Base-by-base conservation (phyloP, 1,140 invertebrate species). In the Thalassaphorura encarpata region DNA sequence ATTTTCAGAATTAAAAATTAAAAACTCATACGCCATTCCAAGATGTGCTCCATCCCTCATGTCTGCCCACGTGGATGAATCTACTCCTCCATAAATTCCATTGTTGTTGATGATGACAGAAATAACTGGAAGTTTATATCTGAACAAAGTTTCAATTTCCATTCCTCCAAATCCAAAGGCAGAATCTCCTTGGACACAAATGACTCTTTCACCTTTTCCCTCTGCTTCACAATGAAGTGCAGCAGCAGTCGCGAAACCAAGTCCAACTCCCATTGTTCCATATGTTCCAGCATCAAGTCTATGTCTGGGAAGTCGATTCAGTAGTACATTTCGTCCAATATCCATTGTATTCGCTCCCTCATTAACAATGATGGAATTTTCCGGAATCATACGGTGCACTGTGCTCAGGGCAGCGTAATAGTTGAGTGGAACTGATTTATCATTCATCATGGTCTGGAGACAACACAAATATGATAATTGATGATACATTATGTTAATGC, bases 321-420 rank as follows among this genome's bases (percentile, higher is more conserved):
- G 72, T 18, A 97, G 72, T 71, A 97, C 83, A 0, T 89, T 84
- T 42, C 93, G 78, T 2, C 93, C 91, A 68, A 97, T 97, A 67
- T 97, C 93, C 94, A 98, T 98, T 1, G 94, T 98, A 69, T 97
- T 97, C 13, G 93, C 92, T 39, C 94, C 94, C 76, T 98, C 94
- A 68, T 90, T 95, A n/a, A 96, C 85, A 66, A 97, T 91, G 2
- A 97, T 83, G 19, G 82, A 82, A 75, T 97, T 69, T 63, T 79
- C 75, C 0, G 86, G 86, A 56, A 90, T 78, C 21, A 74, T 71
- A 51, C 82, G 75, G 67, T 86, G 82, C 53, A 90, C 78, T 55
- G 85, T 78, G 67, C 86, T 81, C 68, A 94, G 93, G 33, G 89
- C 89, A 24, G 88, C 79, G 69, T 94, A 97, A 70, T 97, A 97